phyloP scores from a whole-genome alignment of 2,113 vertebrate genomes.

The Pluvianellus socialis region DNA sequence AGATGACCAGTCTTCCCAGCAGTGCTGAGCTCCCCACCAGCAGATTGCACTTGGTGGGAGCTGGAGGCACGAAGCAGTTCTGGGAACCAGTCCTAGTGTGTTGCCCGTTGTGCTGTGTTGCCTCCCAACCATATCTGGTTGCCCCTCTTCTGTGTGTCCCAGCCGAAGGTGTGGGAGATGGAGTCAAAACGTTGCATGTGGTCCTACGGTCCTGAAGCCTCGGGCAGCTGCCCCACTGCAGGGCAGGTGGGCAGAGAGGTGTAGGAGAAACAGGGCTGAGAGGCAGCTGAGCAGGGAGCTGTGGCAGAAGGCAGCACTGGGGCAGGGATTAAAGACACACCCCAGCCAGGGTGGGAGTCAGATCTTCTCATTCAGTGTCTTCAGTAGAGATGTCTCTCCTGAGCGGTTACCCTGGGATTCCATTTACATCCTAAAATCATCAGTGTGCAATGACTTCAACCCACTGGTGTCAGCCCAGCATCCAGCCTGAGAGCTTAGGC shows the following conservation, averaged over 20 bases:
- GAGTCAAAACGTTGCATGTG: not conserved
- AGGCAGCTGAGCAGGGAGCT: not conserved
- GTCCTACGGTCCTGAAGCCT: not conserved
- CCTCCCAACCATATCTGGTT: not conserved
- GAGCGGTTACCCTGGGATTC: not conserved
- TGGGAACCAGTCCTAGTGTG: fast-evolving
- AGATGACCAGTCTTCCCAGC: not conserved
- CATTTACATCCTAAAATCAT: not conserved
- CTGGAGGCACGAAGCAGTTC: not conserved
- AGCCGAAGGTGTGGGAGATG: too few species aligned
- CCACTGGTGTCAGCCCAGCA: not conserved
- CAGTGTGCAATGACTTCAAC: not conserved
- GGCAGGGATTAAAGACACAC: not conserved
- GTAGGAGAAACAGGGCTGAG: not conserved
- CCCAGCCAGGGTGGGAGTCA: not conserved
- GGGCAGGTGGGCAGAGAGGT: not conserved
- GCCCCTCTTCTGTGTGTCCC: not conserved
- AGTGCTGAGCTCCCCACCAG: not conserved
- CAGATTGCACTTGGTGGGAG: not conserved
- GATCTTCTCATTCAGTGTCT: not conserved
- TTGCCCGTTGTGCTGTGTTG: not conserved
- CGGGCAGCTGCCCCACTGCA: not conserved
- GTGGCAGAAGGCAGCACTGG: not conserved
- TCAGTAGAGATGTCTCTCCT: not conserved
- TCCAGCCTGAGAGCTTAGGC: not conserved